Base-by-base conservation (phyloP, 2,888 invertebrate genomes). In the Chromoteleia sp. region DNA sequence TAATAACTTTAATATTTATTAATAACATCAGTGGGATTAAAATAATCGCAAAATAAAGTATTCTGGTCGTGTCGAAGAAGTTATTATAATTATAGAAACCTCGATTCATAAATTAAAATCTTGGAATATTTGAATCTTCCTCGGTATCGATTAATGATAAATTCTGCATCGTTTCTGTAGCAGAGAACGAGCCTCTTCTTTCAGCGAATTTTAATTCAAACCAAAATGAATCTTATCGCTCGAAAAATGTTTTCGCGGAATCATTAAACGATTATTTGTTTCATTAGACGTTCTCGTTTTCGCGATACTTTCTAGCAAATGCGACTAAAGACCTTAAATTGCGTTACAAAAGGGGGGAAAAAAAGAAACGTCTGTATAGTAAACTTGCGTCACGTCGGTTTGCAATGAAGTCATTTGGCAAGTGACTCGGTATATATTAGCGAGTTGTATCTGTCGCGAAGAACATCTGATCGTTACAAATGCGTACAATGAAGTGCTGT, bases 391-490 rank as follows among this genome's bases (percentile, higher is more conserved):
- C 48, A 48, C 48, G 48, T 48, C 8, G 7, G 10, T 39, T 48
- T 21, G 21, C 21, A n/a, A 48, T 21, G 48, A 21, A 15, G 48
- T 21, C 21, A 21, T 48, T 48, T 48, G 48, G 48, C 21, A 48
- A 48, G 48, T 48, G 48, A 48, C 21, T 48, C 48, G 21, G 12
- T 21, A n/a, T 48, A 25, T 21, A 21, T 48, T 48, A 48, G 21
- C 48, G 21, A 48, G 48, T 48, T 48, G 48, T 21, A 21, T 48
- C 12, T 45, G 45, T 19, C 19, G 45, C 45, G 8, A 17, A 17
- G 45, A 45, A 17, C 45, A 17, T 45, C 45, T 41, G 14, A 41
- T 41, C 14, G 14, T 41, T 10, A 12, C 39, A 41, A 41, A 14
- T 14, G 3, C 15, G 14, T 12, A 14, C 39, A 41, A 41, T 41